Conservation (phyloP, 2,113 vertebrate genomes). For the Clarias magur region DNA sequence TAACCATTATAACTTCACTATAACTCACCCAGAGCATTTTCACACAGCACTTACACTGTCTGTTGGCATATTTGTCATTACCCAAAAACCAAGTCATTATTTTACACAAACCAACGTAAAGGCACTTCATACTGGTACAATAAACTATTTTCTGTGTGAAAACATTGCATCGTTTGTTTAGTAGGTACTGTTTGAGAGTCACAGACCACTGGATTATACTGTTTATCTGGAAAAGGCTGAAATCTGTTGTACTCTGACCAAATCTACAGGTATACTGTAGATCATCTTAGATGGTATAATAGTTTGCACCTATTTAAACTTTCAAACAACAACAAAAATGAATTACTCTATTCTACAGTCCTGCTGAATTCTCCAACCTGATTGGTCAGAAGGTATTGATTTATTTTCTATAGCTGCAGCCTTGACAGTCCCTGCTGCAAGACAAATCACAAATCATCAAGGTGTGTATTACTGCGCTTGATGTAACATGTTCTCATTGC, state of each 20-base stretch:
- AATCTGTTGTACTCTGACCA: background rate
- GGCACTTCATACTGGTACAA: background rate
- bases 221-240: background rate
- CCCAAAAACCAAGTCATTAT: background rate
- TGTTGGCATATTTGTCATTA: background rate
- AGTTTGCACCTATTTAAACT: background rate
- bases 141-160: background rate
- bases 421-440: background rate
- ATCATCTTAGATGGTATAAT: background rate
- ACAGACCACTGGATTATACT: background rate
- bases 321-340: background rate
- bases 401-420: background rate
- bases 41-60: background rate
- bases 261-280: background rate
- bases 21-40: background rate
- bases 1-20: background rate
- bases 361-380: background rate
- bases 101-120: background rate
- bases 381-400: background rate
- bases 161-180: background rate
- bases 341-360: background rate
- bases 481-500: background rate
- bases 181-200: background rate
- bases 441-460: background rate
- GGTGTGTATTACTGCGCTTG: background rate